Base-by-base conservation (phyloP, 1,140 invertebrate species). In the Brachionus sp. region DNA sequence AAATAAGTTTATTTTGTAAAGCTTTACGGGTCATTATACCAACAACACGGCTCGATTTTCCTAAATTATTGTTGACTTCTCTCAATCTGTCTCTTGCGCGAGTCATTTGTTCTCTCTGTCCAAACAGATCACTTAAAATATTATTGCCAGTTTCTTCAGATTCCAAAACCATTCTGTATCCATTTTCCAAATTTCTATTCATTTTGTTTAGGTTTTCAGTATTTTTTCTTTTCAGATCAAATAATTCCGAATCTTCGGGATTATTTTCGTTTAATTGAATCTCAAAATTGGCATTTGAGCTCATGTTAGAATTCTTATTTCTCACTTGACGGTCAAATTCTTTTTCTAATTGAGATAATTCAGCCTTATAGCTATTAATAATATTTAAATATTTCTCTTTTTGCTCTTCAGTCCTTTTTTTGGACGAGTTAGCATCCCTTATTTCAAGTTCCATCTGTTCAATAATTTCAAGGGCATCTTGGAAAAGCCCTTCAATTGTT, bases 361-460 rank as follows among this genome's bases (percentile, higher is more conserved):
- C 77, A 2, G 50, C 9, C 25, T 80, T 80, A 16, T 80, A 80
- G 23, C 77, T 66, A 16, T 80, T 80, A 25, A 80, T 66, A 25
- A 80, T 80, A 44, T 42, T 80, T 37, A 62, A 5, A 44, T 80
- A 80, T 66, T 62, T 42, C 5, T 66, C 62, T 44, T 80, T 57
- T 80, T 80, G 77, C 25, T 80, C 77, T n/a, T 57, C 33, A n/a
- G 50, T 80, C n/a, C 70, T 44, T 29, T 50, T 75, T 80, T 80
- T 80, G 0, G 50, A 57, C 33, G 77, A 80, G 29, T 66, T 80
- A 3, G 23, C 33, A 44, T 80, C 77, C 9, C 77, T 25, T n/a
- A 66, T 44, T 66, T 80, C 77, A 42, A 80, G 46, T 9, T 80
- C 77, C 77, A 80, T 80, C 42, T 80, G 77, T 29, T 80, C 77